Evolutionary conservation across 2,888 invertebrate genomes (phyloP).

Genomic region (Strigamia maritima): DNA sequence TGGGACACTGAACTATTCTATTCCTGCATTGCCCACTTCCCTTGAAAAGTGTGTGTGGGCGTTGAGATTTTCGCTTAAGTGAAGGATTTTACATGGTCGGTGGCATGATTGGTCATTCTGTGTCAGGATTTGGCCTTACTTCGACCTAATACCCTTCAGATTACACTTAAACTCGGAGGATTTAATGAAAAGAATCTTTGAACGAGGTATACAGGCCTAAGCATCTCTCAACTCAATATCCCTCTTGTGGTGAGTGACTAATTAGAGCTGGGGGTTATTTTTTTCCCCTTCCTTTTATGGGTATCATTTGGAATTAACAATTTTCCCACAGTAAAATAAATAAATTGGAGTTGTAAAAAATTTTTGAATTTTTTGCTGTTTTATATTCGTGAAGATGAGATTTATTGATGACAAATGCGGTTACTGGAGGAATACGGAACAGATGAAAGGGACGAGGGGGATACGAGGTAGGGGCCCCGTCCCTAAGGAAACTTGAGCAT

Average conservation of each 20-base stretch:
- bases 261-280: neutral
- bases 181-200: conserved; percentile 29
- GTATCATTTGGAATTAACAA: neutral
- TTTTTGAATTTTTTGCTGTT: neutral
- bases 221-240: conserved; percentile 2
- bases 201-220: neutral
- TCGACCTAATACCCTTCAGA: neutral
- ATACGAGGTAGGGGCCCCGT: neutral
- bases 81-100: conserved; percentile 10
- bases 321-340: conserved; percentile 3
- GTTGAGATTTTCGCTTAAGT: neutral
- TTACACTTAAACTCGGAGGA: neutral
- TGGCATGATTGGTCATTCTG: conserved; percentile 1
- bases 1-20: neutral
- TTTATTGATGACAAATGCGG: conserved; percentile 16
- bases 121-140: neutral
- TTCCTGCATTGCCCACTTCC: conserved; percentile 6
- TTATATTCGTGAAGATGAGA: neutral
- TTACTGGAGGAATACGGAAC: neutral
- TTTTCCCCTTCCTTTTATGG: neutral
- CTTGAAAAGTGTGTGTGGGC: neutral
- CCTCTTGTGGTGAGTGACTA: conserved; percentile 31
- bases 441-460: conserved; percentile 17
- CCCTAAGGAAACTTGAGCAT: neutral
- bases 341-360: neutral